A percentile compares a stretch with the other conserved stretches of the same genome.
These are phyloP conservation scores for Channa striata DNA, from an alignment of 2,797 vertebrate genomes.

Conservation along the genomic window DNA sequence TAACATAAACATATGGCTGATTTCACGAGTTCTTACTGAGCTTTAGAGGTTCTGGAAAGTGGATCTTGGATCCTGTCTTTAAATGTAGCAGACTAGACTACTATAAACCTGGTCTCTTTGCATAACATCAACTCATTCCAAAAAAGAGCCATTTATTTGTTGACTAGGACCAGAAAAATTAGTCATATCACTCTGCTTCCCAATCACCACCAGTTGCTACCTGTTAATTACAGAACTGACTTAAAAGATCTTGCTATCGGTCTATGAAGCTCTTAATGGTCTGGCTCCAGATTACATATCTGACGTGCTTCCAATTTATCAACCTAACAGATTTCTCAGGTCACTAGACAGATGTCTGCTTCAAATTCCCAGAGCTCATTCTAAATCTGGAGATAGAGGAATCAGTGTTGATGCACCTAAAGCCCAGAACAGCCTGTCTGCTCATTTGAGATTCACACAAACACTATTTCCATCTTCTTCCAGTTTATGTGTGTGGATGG, in stretches of 20 bases:
- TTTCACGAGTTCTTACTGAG: background rate
- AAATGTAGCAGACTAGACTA: background rate
- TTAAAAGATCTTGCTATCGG: constrained; percentile 30
- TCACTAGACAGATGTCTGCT: constrained; percentile 65
- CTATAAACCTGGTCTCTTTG: too few species aligned
- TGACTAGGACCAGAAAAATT: background rate
- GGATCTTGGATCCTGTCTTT: background rate
- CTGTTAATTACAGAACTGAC: constrained; percentile 26
- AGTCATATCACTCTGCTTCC: background rate
- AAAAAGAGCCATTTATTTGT: background rate
- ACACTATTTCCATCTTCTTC: constrained; percentile 22
- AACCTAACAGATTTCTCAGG: constrained; percentile 55
- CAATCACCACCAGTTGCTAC: constrained; percentile 18
- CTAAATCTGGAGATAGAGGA: constrained; percentile 35
- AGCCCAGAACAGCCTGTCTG: constrained; percentile 44
- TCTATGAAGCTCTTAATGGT: constrained; percentile 41
- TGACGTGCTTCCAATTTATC: constrained; percentile 58
- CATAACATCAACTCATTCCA: background rate
- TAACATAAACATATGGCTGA: too few species aligned
- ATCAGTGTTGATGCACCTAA: constrained; percentile 39
- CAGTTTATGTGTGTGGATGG: background rate
- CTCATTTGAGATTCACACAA: constrained; percentile 34
- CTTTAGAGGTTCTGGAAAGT: background rate
- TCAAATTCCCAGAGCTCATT: constrained; percentile 43
- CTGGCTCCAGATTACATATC: constrained; percentile 44